A percentile compares a stretch with the other conserved stretches of the same genome.
Conservation (phyloP, 2,797 vertebrate species). For the Schizopygopsis malacanthus region DNA sequence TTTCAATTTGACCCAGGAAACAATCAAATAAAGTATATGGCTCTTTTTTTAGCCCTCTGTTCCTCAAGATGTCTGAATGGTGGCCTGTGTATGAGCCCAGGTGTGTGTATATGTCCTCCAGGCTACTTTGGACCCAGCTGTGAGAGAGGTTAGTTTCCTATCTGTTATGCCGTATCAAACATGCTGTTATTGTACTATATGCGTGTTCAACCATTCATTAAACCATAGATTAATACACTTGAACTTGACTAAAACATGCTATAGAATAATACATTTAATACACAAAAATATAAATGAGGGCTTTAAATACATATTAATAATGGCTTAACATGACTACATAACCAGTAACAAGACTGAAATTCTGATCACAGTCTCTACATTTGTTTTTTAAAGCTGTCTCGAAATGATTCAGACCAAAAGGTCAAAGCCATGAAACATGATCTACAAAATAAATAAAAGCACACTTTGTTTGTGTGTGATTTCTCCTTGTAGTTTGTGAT, state of each 20-base stretch:
- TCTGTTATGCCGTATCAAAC: background rate
- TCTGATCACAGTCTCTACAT: background rate
- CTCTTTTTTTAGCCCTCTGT: conserved; percentile 78
- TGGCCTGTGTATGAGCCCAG: conserved; percentile 86
- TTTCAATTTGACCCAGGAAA: background rate
- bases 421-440: conserved; percentile 5
- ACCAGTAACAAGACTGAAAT: background rate
- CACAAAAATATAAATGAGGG: background rate
- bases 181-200: background rate
- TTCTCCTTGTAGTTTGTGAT: conserved; percentile 2
- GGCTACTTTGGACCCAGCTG: conserved; percentile 88
- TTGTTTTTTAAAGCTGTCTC: background rate
- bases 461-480: background rate
- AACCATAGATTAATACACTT: background rate
- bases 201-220: background rate
- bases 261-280: background rate
- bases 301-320: background rate
- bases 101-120: conserved; percentile 87
- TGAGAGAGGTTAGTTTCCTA: conserved; percentile 82
- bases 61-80: conserved; percentile 84
- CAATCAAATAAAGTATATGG: background rate
- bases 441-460: conserved; percentile 11
- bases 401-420: background rate
- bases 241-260: background rate
- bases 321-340: background rate